Percentiles rank a stretch among this genome's conserved stretches.
Evolutionary conservation across 2,113 vertebrate species (phyloP).

Genomic region (Nettapus auritus): DNA sequence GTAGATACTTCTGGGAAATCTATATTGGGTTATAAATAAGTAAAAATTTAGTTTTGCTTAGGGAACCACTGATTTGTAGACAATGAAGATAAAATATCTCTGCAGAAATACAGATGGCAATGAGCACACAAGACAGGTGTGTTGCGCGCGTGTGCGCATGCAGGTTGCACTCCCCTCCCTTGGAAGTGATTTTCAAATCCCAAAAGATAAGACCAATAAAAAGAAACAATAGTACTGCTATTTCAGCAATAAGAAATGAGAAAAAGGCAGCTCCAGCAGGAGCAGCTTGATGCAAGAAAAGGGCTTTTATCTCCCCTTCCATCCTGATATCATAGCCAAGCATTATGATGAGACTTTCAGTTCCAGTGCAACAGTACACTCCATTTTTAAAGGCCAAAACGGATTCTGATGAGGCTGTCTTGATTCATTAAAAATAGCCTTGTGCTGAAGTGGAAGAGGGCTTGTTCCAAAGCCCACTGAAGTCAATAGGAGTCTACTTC

Average conservation of each 20-base stretch:
- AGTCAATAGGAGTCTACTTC: slow-evolving; percentile 34
- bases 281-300: slow-evolving; percentile 47
- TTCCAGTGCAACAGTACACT: slow-evolving; percentile 28
- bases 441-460: slow-evolving; percentile 38
- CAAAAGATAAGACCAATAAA: background rate
- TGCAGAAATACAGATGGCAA: background rate
- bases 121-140: background rate
- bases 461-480: background rate
- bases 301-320: slow-evolving; percentile 50
- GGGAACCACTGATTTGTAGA: background rate
- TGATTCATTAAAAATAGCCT: slow-evolving; percentile 43
- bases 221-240: background rate
- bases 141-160: accelerated
- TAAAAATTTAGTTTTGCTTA: background rate
- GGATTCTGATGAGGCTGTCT: background rate
- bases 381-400: background rate
- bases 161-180: background rate
- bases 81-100: background rate
- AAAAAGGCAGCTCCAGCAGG: slow-evolving; percentile 17
- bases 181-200: background rate
- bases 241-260: slow-evolving; percentile 23
- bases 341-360: slow-evolving; percentile 34
- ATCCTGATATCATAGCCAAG: slow-evolving; percentile 47
- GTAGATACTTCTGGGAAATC: background rate
- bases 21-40: background rate